phyloP scores from a whole-genome alignment of 2,113 vertebrate species.

The Herpetotheres cachinnans region DNA sequence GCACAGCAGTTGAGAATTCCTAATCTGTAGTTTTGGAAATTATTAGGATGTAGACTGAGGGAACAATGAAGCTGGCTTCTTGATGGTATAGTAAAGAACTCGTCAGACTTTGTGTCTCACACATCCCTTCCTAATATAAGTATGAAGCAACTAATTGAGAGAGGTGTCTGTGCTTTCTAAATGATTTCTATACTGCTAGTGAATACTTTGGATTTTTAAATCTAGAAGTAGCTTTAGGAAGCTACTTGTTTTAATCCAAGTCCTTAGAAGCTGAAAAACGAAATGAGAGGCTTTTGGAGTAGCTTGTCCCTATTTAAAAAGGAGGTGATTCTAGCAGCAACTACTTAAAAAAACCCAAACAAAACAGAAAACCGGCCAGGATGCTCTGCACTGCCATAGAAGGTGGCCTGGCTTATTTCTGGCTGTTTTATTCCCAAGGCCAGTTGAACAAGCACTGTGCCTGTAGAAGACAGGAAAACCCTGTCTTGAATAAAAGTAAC shows the following conservation, averaged over 20 bases:
- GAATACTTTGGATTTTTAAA: not conserved
- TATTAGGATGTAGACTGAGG: not conserved
- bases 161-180: not conserved
- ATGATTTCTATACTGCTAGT: not conserved
- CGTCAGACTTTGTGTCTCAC: not conserved
- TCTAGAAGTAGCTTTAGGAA: constrained; percentile 3
- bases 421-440: not conserved
- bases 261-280: not conserved
- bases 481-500: not conserved
- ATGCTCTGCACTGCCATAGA: constrained; percentile 32
- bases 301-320: not conserved
- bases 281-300: not conserved
- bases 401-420: constrained; percentile 24
- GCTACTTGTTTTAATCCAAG: not conserved
- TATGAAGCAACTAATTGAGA: not conserved
- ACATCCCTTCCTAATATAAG: not conserved
- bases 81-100: not conserved
- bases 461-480: not conserved
- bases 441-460: not conserved
- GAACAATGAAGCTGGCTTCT: not conserved
- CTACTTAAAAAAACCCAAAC: not conserved
- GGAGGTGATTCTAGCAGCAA: not conserved
- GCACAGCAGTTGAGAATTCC: not conserved
- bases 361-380: not conserved
- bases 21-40: not conserved